Evolutionary conservation across 2,888 invertebrate genomes (phyloP), one percentile per base, ranked within the genome.

Genomic region (Caradrina kadenii): DNA sequence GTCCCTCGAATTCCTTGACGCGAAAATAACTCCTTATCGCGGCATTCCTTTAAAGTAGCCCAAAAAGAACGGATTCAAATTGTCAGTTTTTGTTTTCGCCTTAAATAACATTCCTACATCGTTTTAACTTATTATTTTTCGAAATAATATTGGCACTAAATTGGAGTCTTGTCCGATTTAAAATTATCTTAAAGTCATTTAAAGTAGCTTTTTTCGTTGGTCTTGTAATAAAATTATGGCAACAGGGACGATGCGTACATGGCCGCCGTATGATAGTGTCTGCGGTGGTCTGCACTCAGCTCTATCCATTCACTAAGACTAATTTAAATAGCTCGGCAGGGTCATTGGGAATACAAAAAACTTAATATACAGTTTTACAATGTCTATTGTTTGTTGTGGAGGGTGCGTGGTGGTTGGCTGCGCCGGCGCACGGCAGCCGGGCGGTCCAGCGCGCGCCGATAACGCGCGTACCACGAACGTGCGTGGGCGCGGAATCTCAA

Each of bases 11-110:
- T 95, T 93, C 94, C 90, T 92, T 93, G 93, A 94, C 92, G 94
- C 94, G 90, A 95, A 95, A 94, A 95, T 95, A 95, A 94, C 94
- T 94, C 91, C 94, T 95, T 94, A 95, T 94, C 94, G 93, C 93
- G 94, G 94, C 93, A 94, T 94, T 93, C 94, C 88, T 94, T 93
- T 94, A 92, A 94, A 93, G 94, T 92, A 91, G 92, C 88, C 92
- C 90, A 93, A 94, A 94, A 94, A 92, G 91, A 93, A 92, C 82
- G 85, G 77, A 85, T 87, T 89, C 84, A 89, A 88, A 90, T 91
- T 89, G 89, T 81, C 90, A 86, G 89, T 91, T 93, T 94, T 93
- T 92, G 86, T 93, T 88, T 90, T 91, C 86, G 87, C 83, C 90
- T 92, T 91, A 93, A 94, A 92, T 93, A 93, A 89, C 89, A 89